A percentile compares a stretch with the other conserved stretches of the same genome.
These are phyloP conservation scores for Mythimna pallens DNA, from an alignment of 2,888 invertebrate species.

Conservation along the genomic window DNA sequence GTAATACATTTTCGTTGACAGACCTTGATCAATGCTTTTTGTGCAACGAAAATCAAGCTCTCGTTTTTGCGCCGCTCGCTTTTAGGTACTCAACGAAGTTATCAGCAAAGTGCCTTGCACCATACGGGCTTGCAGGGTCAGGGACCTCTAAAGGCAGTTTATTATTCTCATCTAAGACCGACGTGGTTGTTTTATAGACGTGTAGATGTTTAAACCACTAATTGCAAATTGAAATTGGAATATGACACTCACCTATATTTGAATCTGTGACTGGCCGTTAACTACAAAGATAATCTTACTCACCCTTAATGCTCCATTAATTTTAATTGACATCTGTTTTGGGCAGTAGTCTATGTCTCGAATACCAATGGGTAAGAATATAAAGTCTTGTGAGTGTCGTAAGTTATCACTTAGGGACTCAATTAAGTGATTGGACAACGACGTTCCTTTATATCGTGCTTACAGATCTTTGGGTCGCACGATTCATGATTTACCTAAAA, in stretches of 20 bases:
- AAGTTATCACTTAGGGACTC: slow-evolving; percentile 34
- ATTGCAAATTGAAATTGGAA: not conserved
- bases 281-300: slow-evolving; percentile 8
- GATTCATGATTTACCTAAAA: slow-evolving; percentile 10
- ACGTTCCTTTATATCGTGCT: not conserved
- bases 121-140: not conserved
- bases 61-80: not conserved
- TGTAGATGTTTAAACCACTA: too few species aligned
- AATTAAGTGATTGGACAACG: slow-evolving; percentile 33
- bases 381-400: slow-evolving; percentile 29
- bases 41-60: not conserved
- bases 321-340: slow-evolving; percentile 33
- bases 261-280: slow-evolving; percentile 6
- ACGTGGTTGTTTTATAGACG: not conserved
- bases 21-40: slow-evolving; percentile 12
- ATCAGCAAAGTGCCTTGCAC: not conserved
- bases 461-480: slow-evolving; percentile 4
- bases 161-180: not conserved
- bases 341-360: slow-evolving; percentile 1
- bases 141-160: too few species aligned
- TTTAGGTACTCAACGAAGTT: not conserved
- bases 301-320: slow-evolving; percentile 27
- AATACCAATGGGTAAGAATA: slow-evolving; percentile 3
- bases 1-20: not conserved
- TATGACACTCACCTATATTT: not conserved